Conservation (phyloP, 1,140 invertebrate species). For the Lineus longissimus region DNA sequence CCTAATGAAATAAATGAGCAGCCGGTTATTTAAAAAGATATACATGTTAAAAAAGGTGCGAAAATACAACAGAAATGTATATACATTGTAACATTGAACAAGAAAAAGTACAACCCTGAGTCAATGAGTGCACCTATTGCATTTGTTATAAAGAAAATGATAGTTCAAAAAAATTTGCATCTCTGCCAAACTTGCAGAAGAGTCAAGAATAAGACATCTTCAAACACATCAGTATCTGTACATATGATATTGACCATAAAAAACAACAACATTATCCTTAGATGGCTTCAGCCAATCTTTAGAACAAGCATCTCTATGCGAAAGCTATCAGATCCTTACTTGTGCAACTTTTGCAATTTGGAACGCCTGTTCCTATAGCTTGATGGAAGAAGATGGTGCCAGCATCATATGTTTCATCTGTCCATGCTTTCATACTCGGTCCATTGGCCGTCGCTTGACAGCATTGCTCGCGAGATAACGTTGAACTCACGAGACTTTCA, state of each 20-base stretch:
- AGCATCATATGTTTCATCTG: background rate
- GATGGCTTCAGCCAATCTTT: too few species aligned
- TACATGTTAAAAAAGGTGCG: background rate
- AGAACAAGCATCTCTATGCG: too few species aligned
- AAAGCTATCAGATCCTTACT: background rate
- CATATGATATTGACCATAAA: too few species aligned
- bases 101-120: background rate
- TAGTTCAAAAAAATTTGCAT: background rate
- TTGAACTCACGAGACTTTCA: background rate
- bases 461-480: background rate
- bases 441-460: background rate
- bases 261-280: too few species aligned
- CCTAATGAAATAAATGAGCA: slow-evolving; percentile 16
- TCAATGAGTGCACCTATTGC: background rate
- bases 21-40: background rate
- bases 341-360: background rate
- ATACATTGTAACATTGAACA: background rate
- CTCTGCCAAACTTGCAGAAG: too few species aligned
- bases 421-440: background rate
- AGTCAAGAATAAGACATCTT: too few species aligned
- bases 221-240: too few species aligned
- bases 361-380: background rate
- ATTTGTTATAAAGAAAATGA: background rate
- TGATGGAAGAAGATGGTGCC: background rate
- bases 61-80: background rate